Conservation (phyloP, 2,888 invertebrate genomes). For the Phortica okadai region DNA sequence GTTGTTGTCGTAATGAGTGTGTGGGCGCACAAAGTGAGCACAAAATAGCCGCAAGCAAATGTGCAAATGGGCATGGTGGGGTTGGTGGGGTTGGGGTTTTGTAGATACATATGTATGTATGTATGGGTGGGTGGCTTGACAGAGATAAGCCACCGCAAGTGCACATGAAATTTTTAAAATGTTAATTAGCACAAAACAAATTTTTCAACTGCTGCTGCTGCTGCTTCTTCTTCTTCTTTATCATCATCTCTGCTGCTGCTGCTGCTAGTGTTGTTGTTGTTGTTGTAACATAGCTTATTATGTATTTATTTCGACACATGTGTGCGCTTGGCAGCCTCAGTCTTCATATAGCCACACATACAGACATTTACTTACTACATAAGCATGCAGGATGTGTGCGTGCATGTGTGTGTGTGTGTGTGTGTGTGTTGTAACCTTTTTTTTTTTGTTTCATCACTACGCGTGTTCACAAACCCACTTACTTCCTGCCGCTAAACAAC, state of each 20-base stretch:
- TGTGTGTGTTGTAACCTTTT: no score
- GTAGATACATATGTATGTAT: not conserved
- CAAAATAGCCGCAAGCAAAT: no score
- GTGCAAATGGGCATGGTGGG: no score
- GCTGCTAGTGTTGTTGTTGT: not conserved
- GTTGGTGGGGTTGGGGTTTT: not conserved
- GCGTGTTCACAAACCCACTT: conserved; percentile 35
- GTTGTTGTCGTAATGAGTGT: not conserved
- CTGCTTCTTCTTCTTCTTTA: no score
- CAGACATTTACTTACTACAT: no score
- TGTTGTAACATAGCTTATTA: not conserved
- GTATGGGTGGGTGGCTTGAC: not conserved
- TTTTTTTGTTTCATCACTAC: not conserved
- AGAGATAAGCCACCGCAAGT: conserved; percentile 35
- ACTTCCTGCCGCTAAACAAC: conserved; percentile 32
- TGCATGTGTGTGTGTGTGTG: no score
- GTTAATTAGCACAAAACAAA: conserved; percentile 53
- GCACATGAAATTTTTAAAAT: conserved; percentile 52
- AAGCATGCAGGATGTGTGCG: no score
- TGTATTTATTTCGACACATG: not conserved
- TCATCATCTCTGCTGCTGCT: no score
- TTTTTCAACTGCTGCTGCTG: no score
- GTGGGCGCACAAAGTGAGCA: not conserved
- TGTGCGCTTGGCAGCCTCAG: not conserved
- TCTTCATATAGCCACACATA: no score